Conservation (phyloP, 2,888 invertebrate genomes). For the Dioctria rufipes region DNA sequence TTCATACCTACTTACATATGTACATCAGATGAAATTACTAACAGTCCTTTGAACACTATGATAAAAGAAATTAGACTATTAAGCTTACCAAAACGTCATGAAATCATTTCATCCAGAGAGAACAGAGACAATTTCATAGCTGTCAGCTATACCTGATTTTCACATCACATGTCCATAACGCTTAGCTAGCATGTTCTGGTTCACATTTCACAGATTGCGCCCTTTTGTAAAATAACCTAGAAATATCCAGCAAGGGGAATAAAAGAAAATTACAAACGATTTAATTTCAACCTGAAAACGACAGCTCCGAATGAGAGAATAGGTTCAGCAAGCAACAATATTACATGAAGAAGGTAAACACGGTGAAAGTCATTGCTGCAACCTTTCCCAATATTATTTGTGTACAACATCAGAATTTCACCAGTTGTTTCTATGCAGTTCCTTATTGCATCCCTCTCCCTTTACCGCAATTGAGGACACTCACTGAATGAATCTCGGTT, state of each 20-base stretch:
- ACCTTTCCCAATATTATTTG: background rate
- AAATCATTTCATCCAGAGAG: background rate
- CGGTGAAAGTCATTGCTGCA: background rate
- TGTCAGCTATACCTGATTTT: conserved; percentile 5
- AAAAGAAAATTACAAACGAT: no score
- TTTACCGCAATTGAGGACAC: conserved; percentile 22
- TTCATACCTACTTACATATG: no score
- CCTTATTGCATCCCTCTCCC: conserved; percentile 14
- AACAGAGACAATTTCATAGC: conserved; percentile 4
- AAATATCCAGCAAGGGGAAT: no score
- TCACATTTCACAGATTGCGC: background rate
- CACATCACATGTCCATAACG: background rate
- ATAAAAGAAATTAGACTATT: no score
- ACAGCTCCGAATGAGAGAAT: background rate
- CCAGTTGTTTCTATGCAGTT: conserved; percentile 56
- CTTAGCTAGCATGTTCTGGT: conserved; percentile 5
- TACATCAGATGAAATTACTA: no score
- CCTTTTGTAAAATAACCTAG: no score
- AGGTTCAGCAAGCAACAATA: background rate
- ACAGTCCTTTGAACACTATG: no score
- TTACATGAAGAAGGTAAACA: no score
- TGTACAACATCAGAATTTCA: conserved; percentile 24
- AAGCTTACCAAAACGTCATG: no score
- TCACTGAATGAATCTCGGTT: conserved; percentile 5
- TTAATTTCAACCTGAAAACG: conserved; percentile 8